Conservation (phyloP, 2,888 invertebrate species). For the Luffia ferchaultella region DNA sequence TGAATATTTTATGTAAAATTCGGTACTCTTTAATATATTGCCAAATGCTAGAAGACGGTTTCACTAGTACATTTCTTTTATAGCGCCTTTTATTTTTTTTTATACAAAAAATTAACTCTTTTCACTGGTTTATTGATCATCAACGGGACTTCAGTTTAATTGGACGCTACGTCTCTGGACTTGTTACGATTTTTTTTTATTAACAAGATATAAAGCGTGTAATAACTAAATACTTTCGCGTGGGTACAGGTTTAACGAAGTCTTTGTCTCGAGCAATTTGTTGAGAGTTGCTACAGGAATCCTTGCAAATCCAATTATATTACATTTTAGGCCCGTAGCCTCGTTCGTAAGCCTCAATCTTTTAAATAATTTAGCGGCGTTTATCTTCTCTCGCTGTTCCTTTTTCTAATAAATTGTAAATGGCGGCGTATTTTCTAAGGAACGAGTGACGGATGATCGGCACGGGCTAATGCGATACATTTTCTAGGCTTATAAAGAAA, state of each 20-base stretch:
- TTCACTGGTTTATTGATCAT: neutral
- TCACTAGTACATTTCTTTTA: no score
- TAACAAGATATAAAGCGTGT: neutral
- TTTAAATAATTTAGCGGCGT: slow-evolving; percentile 15
- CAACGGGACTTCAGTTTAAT: neutral
- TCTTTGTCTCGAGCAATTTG: slow-evolving; percentile 5
- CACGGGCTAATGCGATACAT: slow-evolving; percentile 9
- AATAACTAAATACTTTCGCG: neutral
- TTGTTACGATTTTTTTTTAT: neutral
- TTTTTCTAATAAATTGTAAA: slow-evolving; percentile 15
- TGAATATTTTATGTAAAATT: slow-evolving; percentile 36
- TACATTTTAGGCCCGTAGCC: slow-evolving; percentile 4
- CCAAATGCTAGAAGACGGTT: no score
- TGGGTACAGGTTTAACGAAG: neutral
- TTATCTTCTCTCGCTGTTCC: slow-evolving; percentile 13
- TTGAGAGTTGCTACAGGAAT: slow-evolving; percentile 1
- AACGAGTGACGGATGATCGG: slow-evolving; percentile 12
- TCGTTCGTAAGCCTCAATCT: slow-evolving; percentile 12
- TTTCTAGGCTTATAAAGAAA: slow-evolving; percentile 6
- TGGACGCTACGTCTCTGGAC: neutral
- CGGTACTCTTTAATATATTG: neutral
- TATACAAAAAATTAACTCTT: neutral
- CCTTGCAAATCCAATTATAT: slow-evolving; percentile 9
- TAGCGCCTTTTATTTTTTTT: neutral
- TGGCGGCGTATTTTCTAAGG: slow-evolving; percentile 5